A percentile compares a stretch with the other conserved stretches of the same genome.
Conservation (phyloP, 1,140 invertebrate genomes). For the Choristoneura fumiferana region DNA sequence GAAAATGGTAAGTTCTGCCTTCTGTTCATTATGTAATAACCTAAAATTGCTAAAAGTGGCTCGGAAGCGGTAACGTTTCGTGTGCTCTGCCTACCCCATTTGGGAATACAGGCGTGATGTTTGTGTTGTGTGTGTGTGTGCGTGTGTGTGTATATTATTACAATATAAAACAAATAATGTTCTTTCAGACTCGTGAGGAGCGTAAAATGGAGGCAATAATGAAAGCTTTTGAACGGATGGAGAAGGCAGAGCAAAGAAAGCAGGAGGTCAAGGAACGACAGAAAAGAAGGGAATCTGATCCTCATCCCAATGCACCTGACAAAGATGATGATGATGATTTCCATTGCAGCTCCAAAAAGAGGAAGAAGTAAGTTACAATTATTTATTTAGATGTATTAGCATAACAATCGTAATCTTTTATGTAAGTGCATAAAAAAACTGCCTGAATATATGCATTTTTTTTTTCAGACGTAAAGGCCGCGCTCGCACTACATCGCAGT, state of each 20-base stretch:
- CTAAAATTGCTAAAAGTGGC: too few relatives aligned
- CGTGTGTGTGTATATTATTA: too few relatives aligned
- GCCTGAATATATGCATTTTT: background rate
- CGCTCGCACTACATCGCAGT: slow-evolving; percentile 81
- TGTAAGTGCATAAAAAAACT: too few relatives aligned
- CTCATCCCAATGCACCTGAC: slow-evolving; percentile 66
- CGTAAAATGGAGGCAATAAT: slow-evolving; percentile 97
- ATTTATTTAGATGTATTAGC: too few relatives aligned
- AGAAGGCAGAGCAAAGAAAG: slow-evolving; percentile 88
- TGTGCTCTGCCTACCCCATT: too few relatives aligned
- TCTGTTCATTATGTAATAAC: background rate
- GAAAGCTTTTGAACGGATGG: slow-evolving; percentile 93
- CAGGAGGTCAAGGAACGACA: slow-evolving; percentile 82
- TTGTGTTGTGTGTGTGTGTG: too few relatives aligned
- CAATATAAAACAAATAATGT: too few relatives aligned
- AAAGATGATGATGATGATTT: slow-evolving; percentile 72
- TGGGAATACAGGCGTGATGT: too few relatives aligned
- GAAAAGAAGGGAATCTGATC: slow-evolving; percentile 77
- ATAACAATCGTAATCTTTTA: too few relatives aligned
- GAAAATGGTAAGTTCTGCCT: slow-evolving; percentile 70
- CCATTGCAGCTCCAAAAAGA: slow-evolving; percentile 61
- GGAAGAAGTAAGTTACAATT: slow-evolving; percentile 78
- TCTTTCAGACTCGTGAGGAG: slow-evolving; percentile 90
- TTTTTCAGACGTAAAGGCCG: slow-evolving; percentile 81
- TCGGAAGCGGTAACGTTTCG: too few relatives aligned